Conservation (phyloP, 2,113 vertebrate species). For the Rhodinocichla rosea region DNA sequence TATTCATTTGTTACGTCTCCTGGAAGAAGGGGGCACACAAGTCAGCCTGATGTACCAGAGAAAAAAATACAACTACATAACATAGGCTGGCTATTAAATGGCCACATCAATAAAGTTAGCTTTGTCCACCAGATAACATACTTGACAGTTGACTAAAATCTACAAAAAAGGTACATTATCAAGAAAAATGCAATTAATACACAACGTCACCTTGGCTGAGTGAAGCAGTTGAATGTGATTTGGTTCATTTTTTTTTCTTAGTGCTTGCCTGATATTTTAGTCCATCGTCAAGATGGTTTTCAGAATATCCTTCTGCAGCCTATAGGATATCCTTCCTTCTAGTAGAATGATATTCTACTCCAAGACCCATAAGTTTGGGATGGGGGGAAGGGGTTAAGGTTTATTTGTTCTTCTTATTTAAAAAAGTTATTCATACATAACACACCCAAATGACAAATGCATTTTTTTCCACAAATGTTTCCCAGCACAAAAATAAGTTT, state of each 20-base stretch:
- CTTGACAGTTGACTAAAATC: neutral
- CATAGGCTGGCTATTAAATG: neutral
- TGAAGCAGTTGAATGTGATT: neutral
- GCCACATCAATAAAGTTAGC: neutral
- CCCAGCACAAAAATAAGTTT: neutral
- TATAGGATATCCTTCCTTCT: too few relatives aligned
- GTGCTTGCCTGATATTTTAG: neutral
- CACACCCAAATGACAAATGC: neutral
- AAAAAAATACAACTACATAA: neutral
- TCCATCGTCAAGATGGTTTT: neutral
- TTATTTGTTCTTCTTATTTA: neutral
- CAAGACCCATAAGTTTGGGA: neutral
- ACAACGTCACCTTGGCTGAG: neutral
- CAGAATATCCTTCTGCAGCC: neutral
- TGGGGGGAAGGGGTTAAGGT: fast-evolving
- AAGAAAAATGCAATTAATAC: neutral
- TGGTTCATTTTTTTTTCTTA: neutral
- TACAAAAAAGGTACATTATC: neutral
- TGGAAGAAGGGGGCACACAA: neutral
- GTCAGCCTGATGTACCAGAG: neutral
- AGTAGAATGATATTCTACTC: neutral
- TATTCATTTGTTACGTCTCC: fast-evolving
- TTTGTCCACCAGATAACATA: neutral
- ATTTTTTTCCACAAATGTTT: neutral
- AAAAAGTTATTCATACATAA: neutral